phyloP scores from a whole-genome alignment of 30 jellyfish, hydroid and myxozoan species.

The Aurelia coerulea region DNA sequence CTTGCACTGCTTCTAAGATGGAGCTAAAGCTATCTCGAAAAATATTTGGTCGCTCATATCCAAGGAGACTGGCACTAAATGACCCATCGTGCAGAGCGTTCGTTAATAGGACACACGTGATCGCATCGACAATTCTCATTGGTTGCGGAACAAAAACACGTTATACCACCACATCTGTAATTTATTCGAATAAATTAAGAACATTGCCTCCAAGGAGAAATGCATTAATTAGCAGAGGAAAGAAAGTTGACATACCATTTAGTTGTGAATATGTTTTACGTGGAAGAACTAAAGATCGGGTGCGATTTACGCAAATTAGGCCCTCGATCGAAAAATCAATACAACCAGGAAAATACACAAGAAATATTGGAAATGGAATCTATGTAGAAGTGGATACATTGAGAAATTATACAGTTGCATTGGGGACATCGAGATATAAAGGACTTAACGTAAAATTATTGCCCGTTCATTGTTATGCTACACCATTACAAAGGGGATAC shows the following conservation, averaged over 20 bases:
- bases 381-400: constrained; percentile 41
- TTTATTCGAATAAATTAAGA: constrained; percentile 69
- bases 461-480: constrained; percentile 67
- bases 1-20: constrained; percentile 63
- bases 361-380: constrained; percentile 4
- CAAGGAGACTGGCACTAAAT: constrained; percentile 52
- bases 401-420: constrained; percentile 54
- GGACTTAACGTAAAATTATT: constrained; percentile 43
- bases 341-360: constrained; percentile 30
- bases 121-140: constrained; percentile 52
- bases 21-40: constrained; percentile 42
- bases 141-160: constrained; percentile 82
- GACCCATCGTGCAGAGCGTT: constrained; percentile 78
- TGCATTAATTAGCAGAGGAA: constrained; percentile 61
- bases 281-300: constrained; percentile 32
- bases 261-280: constrained; percentile 63
- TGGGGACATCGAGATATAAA: constrained; percentile 37
- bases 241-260: constrained; percentile 71
- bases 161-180: constrained; percentile 67
- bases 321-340: constrained; percentile 11
- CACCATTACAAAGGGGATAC: constrained; percentile 48
- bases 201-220: constrained; percentile 60
- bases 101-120: constrained; percentile 76
- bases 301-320: constrained; percentile 31
- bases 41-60: constrained; percentile 50